phyloP scores from a whole-genome alignment of 1,140 invertebrate species.

The Ooceraea biroi region DNA sequence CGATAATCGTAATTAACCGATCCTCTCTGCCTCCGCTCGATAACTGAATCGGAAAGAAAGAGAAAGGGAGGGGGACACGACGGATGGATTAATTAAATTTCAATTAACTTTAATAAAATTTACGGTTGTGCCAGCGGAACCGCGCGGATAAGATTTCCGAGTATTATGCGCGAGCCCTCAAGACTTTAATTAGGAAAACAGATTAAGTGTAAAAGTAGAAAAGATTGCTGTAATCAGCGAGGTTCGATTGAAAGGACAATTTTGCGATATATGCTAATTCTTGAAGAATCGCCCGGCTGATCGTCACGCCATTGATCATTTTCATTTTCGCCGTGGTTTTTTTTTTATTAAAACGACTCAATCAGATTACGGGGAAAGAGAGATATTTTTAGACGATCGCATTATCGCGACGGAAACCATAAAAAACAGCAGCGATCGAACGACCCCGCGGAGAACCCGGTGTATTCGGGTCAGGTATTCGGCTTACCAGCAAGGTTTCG shows the following conservation, averaged over 20 bases:
- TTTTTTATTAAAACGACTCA: neutral
- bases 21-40: neutral
- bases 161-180: slow-evolving; percentile 20
- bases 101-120: slow-evolving; percentile 54
- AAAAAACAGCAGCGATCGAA: slow-evolving; percentile 57
- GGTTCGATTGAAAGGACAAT: neutral
- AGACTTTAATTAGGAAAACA: slow-evolving; percentile 54
- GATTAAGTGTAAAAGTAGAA: slow-evolving; percentile 32
- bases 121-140: slow-evolving; percentile 11
- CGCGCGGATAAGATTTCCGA: slow-evolving; percentile 29
- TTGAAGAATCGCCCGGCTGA: neutral
- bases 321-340: neutral
- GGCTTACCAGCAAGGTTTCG: slow-evolving; percentile 66
- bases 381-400: slow-evolving; percentile 21
- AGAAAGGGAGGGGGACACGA: no score
- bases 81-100: slow-evolving; percentile 41
- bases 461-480: slow-evolving; percentile 74
- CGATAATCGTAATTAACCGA: neutral
- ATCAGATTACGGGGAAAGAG: neutral
- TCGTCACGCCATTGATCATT: neutral
- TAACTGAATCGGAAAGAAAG: slow-evolving; percentile 10
- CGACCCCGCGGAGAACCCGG: slow-evolving; percentile 69
- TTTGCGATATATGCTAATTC: neutral
- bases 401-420: slow-evolving; percentile 63
- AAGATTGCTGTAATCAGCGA: slow-evolving; percentile 14